Percentiles rank a stretch among this genome's conserved stretches.
Evolutionary conservation across 1,140 invertebrate species (phyloP).

Genomic region (Andrena cerasifolii): DNA sequence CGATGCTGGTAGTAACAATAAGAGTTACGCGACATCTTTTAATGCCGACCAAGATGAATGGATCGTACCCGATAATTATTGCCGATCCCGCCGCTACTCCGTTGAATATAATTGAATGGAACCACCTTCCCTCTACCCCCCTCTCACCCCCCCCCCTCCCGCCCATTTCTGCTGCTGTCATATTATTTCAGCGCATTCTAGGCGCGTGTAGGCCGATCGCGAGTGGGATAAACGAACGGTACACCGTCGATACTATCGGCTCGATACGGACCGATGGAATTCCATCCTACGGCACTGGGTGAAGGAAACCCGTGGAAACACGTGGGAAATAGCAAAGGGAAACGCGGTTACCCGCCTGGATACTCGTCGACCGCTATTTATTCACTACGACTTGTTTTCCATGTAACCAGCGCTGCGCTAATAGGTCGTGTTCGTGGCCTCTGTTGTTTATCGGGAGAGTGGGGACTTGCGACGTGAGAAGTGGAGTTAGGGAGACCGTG

Average conservation of each 20-base stretch:
- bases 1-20: slow-evolving; percentile 43
- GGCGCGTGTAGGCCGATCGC: slow-evolving; percentile 63
- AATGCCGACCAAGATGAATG: slow-evolving; percentile 69
- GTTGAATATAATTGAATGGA: slow-evolving; percentile 65
- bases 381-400: slow-evolving; percentile 41
- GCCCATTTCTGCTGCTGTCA: slow-evolving; percentile 73
- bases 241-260: slow-evolving; percentile 17
- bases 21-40: slow-evolving; percentile 57
- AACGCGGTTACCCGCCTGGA: slow-evolving; percentile 15
- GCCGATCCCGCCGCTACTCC: slow-evolving; percentile 52
- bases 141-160: background rate
- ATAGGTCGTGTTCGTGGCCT: background rate
- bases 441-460: background rate
- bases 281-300: slow-evolving; percentile 48
- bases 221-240: slow-evolving; percentile 61
- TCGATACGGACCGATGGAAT: slow-evolving; percentile 41
- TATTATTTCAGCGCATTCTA: slow-evolving; percentile 62
- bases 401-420: slow-evolving; percentile 30
- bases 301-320: slow-evolving; percentile 41
- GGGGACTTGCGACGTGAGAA: slow-evolving; percentile 32
- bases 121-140: slow-evolving; percentile 6
- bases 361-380: slow-evolving; percentile 23
- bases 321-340: slow-evolving; percentile 44
- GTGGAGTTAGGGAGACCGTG: no score
- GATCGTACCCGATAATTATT: slow-evolving; percentile 68